These are phyloP conservation scores for Delphinapterus leucas DNA, from an alignment of 2,113 vertebrate species.

Conservation along the genomic window DNA sequence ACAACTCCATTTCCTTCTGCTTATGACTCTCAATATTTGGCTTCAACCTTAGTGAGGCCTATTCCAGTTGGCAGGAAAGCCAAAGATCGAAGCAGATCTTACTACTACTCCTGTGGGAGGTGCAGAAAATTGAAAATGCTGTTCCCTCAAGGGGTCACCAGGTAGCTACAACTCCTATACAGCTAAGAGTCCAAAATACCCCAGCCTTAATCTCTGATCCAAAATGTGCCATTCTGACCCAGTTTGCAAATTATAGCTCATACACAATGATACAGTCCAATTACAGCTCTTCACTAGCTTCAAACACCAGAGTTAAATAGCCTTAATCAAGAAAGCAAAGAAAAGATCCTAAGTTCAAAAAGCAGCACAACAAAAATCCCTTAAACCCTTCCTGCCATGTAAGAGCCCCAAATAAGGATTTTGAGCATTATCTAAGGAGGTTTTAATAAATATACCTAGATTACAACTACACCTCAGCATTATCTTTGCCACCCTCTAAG, in stretches of 20 bases:
- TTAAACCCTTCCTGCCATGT: not conserved
- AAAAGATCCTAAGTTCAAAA: not conserved
- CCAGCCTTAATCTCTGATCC: not conserved
- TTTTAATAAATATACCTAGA: not conserved
- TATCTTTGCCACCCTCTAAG: not conserved
- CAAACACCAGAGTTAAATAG: not conserved
- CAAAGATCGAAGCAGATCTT: not conserved
- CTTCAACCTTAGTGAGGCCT: not conserved
- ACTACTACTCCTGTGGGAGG: not conserved
- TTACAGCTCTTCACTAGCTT: not conserved
- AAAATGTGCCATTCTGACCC: not conserved
- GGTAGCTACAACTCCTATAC: not conserved
- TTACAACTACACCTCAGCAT: not conserved
- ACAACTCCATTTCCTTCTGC: not conserved
- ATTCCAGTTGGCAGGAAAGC: not conserved
- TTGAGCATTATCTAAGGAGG: not conserved
- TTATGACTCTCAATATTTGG: not conserved
- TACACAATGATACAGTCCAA: not conserved
- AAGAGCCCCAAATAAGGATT: conserved; percentile 1
- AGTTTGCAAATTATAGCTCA: not conserved
- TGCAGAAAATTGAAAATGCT: not conserved
- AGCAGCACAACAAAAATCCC: not conserved
- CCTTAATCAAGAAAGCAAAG: not conserved
- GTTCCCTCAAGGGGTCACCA: not conserved
- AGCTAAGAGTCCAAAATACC: not conserved